A percentile compares a stretch with the other conserved stretches of the same genome.
phyloP scores from a whole-genome alignment of 2,113 vertebrate species.

The Thymallus thymallus region DNA sequence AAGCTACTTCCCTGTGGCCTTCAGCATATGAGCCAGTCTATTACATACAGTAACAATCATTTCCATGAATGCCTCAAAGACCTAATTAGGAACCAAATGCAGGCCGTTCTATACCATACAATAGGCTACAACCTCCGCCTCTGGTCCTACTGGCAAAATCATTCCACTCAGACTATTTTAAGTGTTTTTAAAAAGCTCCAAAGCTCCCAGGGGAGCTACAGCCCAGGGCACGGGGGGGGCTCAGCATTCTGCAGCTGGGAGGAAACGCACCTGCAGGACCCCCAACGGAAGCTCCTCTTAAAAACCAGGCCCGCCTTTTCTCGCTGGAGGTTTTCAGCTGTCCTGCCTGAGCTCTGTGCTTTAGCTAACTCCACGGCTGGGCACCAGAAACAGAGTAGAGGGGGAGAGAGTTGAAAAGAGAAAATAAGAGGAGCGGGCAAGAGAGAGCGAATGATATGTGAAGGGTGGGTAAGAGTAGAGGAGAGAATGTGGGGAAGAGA shows the following conservation, averaged over 20 bases:
- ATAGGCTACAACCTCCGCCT: constrained; percentile 31
- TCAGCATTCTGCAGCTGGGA: constrained; percentile 67
- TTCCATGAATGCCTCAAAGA: constrained; percentile 42
- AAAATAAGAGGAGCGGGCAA: constrained; percentile 28
- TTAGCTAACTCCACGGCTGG: constrained; percentile 62
- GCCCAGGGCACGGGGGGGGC: constrained; percentile 47
- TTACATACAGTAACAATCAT: constrained; percentile 27
- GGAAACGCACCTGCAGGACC: constrained; percentile 65
- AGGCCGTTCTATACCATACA: constrained; percentile 19
- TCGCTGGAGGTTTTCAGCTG: constrained; percentile 48
- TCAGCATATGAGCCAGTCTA: constrained; percentile 16
- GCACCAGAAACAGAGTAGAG: neutral
- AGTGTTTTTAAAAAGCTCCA: constrained; percentile 49
- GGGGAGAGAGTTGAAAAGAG: constrained; percentile 43
- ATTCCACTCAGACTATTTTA: constrained; percentile 40
- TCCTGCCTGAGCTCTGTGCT: constrained; percentile 56
- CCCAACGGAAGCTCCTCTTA: constrained; percentile 51
- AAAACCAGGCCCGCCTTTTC: constrained; percentile 54
- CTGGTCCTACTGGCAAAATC: constrained; percentile 43
- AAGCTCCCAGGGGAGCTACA: constrained; percentile 57
- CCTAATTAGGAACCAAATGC: constrained; percentile 49
- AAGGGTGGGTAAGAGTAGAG: constrained; percentile 64
- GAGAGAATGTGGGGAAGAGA: constrained; percentile 63
- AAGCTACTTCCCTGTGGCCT: constrained; percentile 29
- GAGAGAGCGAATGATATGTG: constrained; percentile 50